Percentiles rank a stretch among this genome's conserved stretches.
Evolutionary conservation across 2,113 vertebrate species (phyloP).

Genomic region (Anolis carolinensis): DNA sequence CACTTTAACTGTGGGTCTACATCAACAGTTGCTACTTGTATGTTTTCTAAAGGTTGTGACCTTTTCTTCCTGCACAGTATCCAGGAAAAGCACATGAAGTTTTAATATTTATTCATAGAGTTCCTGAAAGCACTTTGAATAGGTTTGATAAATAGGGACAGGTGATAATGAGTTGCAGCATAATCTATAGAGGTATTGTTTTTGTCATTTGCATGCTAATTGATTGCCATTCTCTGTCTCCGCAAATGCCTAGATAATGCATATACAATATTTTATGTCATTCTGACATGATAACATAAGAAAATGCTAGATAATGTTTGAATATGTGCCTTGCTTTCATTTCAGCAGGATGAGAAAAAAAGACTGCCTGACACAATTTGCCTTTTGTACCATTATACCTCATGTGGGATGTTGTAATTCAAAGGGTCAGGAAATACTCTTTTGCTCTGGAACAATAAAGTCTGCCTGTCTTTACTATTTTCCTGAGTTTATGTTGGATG

Average conservation of each 20-base stretch:
- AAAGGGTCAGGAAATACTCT: too few species aligned
- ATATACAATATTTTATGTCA: conserved; percentile 40
- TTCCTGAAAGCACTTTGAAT: conserved; percentile 1
- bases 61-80: conserved; percentile 4
- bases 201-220: conserved; percentile 43
- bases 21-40: neutral
- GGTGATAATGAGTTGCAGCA: neutral
- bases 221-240: conserved; percentile 48
- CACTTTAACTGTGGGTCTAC: conserved; percentile 3
- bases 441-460: too few species aligned
- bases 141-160: conserved; percentile 25
- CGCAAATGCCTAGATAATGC: conserved; percentile 33
- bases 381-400: too few species aligned
- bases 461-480: too few species aligned
- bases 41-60: neutral
- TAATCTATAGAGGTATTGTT: conserved; percentile 14
- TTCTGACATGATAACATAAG: neutral
- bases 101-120: conserved; percentile 18
- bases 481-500: too few species aligned
- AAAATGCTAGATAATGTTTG: conserved; percentile 23
- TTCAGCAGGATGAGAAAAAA: neutral
- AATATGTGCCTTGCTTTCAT: neutral
- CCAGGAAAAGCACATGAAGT: neutral
- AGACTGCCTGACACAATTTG: neutral
- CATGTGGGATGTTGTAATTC: too few species aligned